Evolutionary conservation across 64 coral and sea anemone species (phyloP), one percentile per base, ranked within the genome.

Genomic region (Stichodactyla mertensii): DNA sequence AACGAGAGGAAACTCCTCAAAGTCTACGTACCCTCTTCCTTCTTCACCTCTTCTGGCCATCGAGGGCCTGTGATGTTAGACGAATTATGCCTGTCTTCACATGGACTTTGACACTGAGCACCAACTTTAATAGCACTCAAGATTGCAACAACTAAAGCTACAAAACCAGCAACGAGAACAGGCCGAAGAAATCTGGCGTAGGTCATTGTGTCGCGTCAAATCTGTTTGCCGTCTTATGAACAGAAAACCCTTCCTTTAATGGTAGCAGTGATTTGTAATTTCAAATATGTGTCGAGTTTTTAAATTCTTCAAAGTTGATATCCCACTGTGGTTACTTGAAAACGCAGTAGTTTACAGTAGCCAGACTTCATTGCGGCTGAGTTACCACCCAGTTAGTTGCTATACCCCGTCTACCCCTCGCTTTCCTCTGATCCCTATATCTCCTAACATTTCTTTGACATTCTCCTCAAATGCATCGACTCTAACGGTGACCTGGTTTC

Each of bases 251-350:
- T 28, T 74, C 69, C 69, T 74, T 74, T 27, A 31, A 31, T 31
- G 24, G 69, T 23, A 74, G 27, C 10, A 74, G 24, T 74, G 69
- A 31, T 31, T 74, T 74, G 8, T 74, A 27, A 74, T 74, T 74
- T 74, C 69, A 31, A 74, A 74, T 26, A n/a, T 11, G 78, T 55
- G 51, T 55, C 78, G 78, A 81, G 15, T 55, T 81, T 52, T 81
- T 81, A 81, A 53, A 81, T 53, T 53, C 36, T 53, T 79, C 14
- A 3, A 53, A 53, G 69, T 81, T 4, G 53, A 55, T 81, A 53
- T 81, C 78, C 78, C 78, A 81, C 78, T 81, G 78, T 53, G 78
- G 78, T 53, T 7, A 81, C 15, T 81, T 54, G 16, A 81, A 53
- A 81, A 54, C 78, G n/a, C 78, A 81, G 78, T 54, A 80, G 4